phyloP scores from a whole-genome alignment of 2,888 invertebrate genomes.

The Poecilobothrus nobilitatus region DNA sequence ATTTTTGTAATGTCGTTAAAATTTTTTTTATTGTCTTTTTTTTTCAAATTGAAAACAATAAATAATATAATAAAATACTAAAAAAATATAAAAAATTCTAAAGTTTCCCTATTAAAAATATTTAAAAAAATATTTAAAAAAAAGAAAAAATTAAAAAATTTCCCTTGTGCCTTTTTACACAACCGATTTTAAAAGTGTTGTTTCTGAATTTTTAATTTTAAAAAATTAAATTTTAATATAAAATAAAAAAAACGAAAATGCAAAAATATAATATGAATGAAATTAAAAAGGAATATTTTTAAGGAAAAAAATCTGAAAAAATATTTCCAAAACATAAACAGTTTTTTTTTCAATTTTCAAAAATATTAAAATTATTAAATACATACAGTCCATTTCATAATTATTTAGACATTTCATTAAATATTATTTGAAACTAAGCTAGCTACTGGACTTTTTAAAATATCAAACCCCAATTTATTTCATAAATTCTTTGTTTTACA shows the following conservation, averaged over 20 bases:
- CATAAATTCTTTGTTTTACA: too few species aligned
- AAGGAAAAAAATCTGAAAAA: too few species aligned
- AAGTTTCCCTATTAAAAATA: constrained; percentile 6
- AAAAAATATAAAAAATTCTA: constrained; percentile 7
- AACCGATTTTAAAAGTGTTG: constrained; percentile 27
- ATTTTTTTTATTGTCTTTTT: not conserved
- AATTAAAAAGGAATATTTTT: constrained; percentile 10
- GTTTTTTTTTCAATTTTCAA: constrained; percentile 14
- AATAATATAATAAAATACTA: not conserved
- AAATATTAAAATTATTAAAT: constrained; percentile 9
- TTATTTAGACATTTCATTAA: too few species aligned
- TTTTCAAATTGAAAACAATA: too few species aligned
- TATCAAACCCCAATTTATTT: too few species aligned
- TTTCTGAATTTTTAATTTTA: constrained; percentile 24
- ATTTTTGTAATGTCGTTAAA: too few species aligned
- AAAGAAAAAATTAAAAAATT: constrained; percentile 27
- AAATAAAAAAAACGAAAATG: not conserved
- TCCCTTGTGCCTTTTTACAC: constrained; percentile 31
- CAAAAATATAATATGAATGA: not conserved
- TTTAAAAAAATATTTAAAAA: constrained; percentile 17
- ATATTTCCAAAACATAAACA: too few species aligned
- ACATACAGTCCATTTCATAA: too few species aligned
- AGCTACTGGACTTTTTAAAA: too few species aligned
- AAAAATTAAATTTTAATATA: constrained; percentile 16
- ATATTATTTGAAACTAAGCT: too few species aligned